Evolutionary conservation across 2,113 vertebrate genomes (phyloP), one percentile per base, ranked within the genome.

Genomic region (Etia nguti): DNA sequence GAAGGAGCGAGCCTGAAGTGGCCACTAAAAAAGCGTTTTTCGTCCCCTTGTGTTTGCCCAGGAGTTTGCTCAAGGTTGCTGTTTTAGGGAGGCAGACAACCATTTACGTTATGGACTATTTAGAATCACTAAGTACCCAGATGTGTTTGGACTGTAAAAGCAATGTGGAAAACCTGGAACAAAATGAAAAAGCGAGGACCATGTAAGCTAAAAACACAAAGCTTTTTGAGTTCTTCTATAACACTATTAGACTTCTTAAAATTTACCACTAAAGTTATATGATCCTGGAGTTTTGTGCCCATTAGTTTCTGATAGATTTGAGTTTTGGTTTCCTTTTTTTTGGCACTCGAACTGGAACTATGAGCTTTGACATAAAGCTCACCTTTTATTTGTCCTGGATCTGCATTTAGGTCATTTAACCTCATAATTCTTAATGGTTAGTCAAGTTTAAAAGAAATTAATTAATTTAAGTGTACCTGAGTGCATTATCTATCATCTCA

Each of bases 381-480:
- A 68, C 36, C 36, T 68, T 41, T 68, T 22, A 9, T 68, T 68
- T 68, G 62, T 41, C 62, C 7, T 22, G 62, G 36, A n/a, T 41
- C 36, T 41, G 36, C 62, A 15, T 68, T 41, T 41, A 41, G 62
- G 36, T 68, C 62, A 41, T 68, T 41, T 1, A 12, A 41, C 36
- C n/a, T 68, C 62, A 68, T 68, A 6, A 68, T 24, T 15, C 1
- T 0, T 41, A 68, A 2, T 24, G 24, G 38, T 70, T 43, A 70
- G 36, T 1, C 1, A 0, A 70, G 38, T 70, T 70, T 1, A 1
- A 43, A 41, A 70, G 8, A 24, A 6, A 10, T 0, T 0, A 70
- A 24, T 24, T 1, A 70, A 9, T 70, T 70, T 43, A 43, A 24
- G n/a, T 43, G n/a, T 4, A 10, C 36, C 36, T 2, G 36, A 43